Conservation (phyloP, 1,140 invertebrate genomes). For the Oncopeltus fasciatus region DNA sequence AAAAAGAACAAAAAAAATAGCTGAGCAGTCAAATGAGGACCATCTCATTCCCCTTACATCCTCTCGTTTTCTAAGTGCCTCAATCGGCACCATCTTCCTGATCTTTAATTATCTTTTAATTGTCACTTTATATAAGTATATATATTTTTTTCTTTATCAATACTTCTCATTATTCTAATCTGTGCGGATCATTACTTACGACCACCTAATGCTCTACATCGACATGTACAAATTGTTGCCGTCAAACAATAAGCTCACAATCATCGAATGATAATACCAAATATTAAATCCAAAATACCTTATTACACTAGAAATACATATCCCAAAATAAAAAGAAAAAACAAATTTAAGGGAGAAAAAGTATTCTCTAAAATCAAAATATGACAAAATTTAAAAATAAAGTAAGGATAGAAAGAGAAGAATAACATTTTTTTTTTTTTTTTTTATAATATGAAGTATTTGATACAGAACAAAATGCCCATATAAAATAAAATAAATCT, state of each 20-base stretch:
- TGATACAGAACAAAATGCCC: constrained; percentile 19
- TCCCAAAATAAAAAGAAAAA: constrained; percentile 14
- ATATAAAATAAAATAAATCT: constrained; percentile 14
- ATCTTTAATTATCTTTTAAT: neutral
- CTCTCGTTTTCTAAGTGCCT: neutral
- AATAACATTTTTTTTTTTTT: no score
- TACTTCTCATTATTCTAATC: neutral
- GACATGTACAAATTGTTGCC: constrained; percentile 24
- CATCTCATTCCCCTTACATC: neutral
- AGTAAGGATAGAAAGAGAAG: no score
- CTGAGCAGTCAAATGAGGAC: neutral
- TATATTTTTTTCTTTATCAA: no score
- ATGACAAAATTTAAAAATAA: no score
- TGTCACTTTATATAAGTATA: neutral
- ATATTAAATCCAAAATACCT: constrained; percentile 18
- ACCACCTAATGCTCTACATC: constrained; percentile 3
- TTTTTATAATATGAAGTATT: constrained; percentile 5
- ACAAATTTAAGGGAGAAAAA: constrained; percentile 8
- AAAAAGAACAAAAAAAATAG: neutral
- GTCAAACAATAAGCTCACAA: constrained; percentile 20
- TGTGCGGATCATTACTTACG: constrained; percentile 1
- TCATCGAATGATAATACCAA: constrained; percentile 20
- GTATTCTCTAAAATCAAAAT: constrained; percentile 9
- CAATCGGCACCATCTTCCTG: neutral
- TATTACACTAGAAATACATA: constrained; percentile 11